Percentiles rank a stretch among this genome's conserved stretches.
phyloP scores from a whole-genome alignment of 2,888 invertebrate species.

The Clunio marinus region DNA sequence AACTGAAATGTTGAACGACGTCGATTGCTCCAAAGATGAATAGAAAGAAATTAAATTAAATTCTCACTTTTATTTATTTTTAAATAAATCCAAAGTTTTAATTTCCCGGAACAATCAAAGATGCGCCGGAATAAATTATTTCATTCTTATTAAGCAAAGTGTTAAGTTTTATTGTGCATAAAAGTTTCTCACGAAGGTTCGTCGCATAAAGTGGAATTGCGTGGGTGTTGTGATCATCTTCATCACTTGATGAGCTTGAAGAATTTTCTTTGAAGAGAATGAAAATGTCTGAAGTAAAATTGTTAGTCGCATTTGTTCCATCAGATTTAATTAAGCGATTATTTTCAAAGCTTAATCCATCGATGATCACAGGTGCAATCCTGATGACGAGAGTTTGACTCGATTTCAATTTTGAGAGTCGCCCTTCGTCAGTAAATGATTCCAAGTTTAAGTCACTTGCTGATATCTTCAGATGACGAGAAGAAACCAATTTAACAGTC shows the following conservation, averaged over 20 bases:
- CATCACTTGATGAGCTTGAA: not conserved
- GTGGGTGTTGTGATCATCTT: not conserved
- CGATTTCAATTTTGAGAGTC: not conserved
- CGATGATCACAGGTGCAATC: slow-evolving; percentile 19
- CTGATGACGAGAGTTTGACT: not conserved
- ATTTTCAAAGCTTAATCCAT: slow-evolving; percentile 18
- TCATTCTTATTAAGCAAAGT: not conserved
- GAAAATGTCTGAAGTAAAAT: not conserved
- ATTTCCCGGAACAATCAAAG: slow-evolving; percentile 31
- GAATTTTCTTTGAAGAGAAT: slow-evolving; percentile 11
- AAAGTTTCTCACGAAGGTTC: slow-evolving; percentile 21
- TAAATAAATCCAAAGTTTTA: not conserved
- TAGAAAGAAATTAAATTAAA: not conserved
- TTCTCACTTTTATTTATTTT: not conserved
- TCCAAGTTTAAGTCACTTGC: slow-evolving; percentile 31
- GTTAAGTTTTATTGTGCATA: slow-evolving; percentile 26
- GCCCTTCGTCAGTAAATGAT: slow-evolving; percentile 1
- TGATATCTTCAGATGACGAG: slow-evolving; percentile 22
- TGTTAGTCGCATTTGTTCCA: not conserved
- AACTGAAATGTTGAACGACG: too few species aligned
- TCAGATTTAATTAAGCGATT: not conserved
- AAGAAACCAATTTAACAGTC: slow-evolving; percentile 45
- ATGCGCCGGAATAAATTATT: slow-evolving; percentile 29
- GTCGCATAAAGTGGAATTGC: slow-evolving; percentile 24
- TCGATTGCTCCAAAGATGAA: not conserved